Conservation (phyloP, 2,888 invertebrate species). For the Pristionchus mayeri region DNA sequence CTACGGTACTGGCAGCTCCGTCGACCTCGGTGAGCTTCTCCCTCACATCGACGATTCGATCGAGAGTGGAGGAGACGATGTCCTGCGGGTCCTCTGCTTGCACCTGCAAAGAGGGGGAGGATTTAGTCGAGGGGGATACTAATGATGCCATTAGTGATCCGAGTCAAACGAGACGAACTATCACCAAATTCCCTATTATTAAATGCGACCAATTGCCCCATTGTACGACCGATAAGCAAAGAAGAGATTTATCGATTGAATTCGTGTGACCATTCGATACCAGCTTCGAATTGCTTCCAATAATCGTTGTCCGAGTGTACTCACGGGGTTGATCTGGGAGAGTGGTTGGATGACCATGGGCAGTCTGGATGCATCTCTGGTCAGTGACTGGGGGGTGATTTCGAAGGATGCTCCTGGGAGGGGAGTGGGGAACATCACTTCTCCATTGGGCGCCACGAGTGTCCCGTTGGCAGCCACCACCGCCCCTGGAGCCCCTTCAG, state of each 20-base stretch:
- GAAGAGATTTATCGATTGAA: too few species aligned
- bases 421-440: background rate
- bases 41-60: slow-evolving; percentile 69
- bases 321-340: slow-evolving; percentile 16
- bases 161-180: background rate
- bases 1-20: slow-evolving; percentile 49
- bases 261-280: too few species aligned
- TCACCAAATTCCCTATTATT: too few species aligned
- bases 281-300: too few species aligned
- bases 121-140: too few species aligned
- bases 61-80: slow-evolving; percentile 68
- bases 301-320: too few species aligned
- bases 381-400: slow-evolving; percentile 52
- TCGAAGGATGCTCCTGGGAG: slow-evolving; percentile 48
- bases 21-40: slow-evolving; percentile 62
- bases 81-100: slow-evolving; percentile 65
- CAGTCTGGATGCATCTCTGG: slow-evolving; percentile 53
- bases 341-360: slow-evolving; percentile 60
- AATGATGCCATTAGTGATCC: too few species aligned
- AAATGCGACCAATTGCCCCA: too few species aligned
- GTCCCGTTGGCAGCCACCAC: background rate
- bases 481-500: background rate
- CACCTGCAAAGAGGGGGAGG: background rate
- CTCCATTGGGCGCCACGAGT: background rate
- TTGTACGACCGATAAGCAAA: too few species aligned